Evolutionary conservation across 2,113 vertebrate species (phyloP), one percentile per base, ranked within the genome.

Genomic region (Laticauda laticaudata): DNA sequence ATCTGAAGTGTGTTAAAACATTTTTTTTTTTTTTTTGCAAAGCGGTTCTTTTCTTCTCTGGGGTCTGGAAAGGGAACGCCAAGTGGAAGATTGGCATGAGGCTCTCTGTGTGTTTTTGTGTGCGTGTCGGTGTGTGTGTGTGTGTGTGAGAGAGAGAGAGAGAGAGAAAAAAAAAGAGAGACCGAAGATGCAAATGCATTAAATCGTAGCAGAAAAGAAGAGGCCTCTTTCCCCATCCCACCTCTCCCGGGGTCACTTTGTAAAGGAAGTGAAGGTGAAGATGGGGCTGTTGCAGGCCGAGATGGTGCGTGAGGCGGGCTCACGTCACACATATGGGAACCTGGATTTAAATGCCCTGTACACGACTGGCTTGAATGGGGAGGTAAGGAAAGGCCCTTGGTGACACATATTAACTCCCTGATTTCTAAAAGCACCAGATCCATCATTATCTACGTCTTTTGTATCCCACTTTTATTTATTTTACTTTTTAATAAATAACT

Each of bases 21-120:
- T 94, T 95, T n/a, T 14, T 11, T 26, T 5, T 45, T 45, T 45
- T 61, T 61, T 64, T 95, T 91, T 39, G 93, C 26, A 5, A 94
- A 94, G 91, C 24, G 45, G 75, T 95, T 95, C 94, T 95, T 81
- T 94, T 95, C 93, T 96, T 92, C 93, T 95, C 56, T 59, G 21
- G 26, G 64, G 64, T 88, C 93, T 87, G 94, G 90, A 29, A 91
- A 93, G 94, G 51, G 90, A 85, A 91, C 92, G 1, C 45, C 23
- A 53, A 87, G 24, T 87, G 86, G 45, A 48, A 51, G 21, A 48
- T 86, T 86, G 64, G n/a, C 39, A 23, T 51, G 61, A 93, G 5
- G 43, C 34, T 29, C 34, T 29, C 23, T 3, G 12, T 15, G 48
- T 48, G 1, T 51, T 3, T 29, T 3, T 51, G 86, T 87, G 43